Percentiles rank a stretch among this genome's conserved stretches.
Evolutionary conservation across 2,113 vertebrate species (phyloP).

Genomic region (Silurus asotus): DNA sequence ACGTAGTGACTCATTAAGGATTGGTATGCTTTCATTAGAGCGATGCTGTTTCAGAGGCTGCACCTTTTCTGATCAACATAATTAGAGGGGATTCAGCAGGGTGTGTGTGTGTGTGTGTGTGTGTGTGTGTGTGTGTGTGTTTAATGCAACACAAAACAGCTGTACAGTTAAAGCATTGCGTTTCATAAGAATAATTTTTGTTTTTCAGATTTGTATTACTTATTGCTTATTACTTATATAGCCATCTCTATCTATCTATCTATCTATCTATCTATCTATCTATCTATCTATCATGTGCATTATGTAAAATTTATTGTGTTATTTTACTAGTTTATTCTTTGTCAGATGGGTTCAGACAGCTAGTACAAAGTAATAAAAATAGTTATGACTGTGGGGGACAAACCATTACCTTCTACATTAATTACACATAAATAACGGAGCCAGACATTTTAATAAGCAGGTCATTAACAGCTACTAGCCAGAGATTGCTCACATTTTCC

Average conservation of each 20-base stretch:
- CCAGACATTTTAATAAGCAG: slow-evolving; percentile 1
- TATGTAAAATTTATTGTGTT: not conserved
- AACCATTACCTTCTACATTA: not conserved
- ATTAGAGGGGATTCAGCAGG: slow-evolving; percentile 56
- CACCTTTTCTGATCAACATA: slow-evolving; percentile 72
- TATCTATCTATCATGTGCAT: not conserved
- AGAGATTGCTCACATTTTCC: not conserved
- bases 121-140: slow-evolving; percentile 55
- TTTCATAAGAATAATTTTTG: not conserved
- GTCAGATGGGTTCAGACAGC: not conserved
- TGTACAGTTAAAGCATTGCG: not conserved
- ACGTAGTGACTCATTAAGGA: slow-evolving; percentile 83
- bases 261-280: no score
- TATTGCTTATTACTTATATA: no score
- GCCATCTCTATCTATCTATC: no score
- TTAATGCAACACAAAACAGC: slow-evolving; percentile 23
- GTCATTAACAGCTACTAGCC: not conserved
- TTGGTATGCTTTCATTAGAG: slow-evolving; percentile 78
- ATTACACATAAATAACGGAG: not conserved
- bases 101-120: slow-evolving; percentile 67
- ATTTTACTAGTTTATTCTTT: not conserved
- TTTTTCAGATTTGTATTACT: not conserved
- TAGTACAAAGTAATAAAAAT: not conserved
- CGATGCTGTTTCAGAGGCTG: slow-evolving; percentile 75
- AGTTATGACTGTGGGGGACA: not conserved